These are phyloP conservation scores for Acipenser ruthenus DNA, from an alignment of 2,797 vertebrate genomes.

Conservation along the genomic window DNA sequence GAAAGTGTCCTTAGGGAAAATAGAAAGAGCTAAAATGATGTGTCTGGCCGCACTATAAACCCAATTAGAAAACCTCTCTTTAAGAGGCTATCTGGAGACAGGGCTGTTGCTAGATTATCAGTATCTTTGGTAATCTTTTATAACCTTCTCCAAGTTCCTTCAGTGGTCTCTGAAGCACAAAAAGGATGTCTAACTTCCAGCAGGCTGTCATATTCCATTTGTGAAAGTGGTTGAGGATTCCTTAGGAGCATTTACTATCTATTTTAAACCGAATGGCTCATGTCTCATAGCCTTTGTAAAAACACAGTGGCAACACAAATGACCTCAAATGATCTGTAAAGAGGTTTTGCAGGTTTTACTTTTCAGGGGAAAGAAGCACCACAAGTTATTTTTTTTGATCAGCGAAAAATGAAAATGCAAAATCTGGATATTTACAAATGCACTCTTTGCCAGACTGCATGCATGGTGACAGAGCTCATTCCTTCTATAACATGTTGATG, in stretches of 20 bases:
- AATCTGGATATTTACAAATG: too few relatives aligned
- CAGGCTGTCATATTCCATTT: neutral
- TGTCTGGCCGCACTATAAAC: neutral
- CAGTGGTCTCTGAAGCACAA: neutral
- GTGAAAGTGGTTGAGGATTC: neutral
- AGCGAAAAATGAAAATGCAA: too few relatives aligned
- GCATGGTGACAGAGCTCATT: too few relatives aligned
- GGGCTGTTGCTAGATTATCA: neutral
- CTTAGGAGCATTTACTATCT: neutral
- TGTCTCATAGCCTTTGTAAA: neutral
- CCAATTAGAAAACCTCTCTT: neutral
- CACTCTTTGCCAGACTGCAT: too few relatives aligned
- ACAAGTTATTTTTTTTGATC: too few relatives aligned
- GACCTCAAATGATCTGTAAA: too few relatives aligned
- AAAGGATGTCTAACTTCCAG: neutral
- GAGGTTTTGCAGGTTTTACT: too few relatives aligned
- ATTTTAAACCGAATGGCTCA: neutral
- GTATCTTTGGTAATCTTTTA: neutral
- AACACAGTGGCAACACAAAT: neutral
- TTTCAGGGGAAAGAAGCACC: too few relatives aligned
- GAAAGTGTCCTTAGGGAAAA: neutral
- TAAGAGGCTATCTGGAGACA: neutral
- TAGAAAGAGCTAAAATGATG: neutral
- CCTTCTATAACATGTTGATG: too few relatives aligned
- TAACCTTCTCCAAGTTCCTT: neutral